Conservation (phyloP, 2,888 invertebrate genomes). For the Nephrotoma appendiculata region DNA sequence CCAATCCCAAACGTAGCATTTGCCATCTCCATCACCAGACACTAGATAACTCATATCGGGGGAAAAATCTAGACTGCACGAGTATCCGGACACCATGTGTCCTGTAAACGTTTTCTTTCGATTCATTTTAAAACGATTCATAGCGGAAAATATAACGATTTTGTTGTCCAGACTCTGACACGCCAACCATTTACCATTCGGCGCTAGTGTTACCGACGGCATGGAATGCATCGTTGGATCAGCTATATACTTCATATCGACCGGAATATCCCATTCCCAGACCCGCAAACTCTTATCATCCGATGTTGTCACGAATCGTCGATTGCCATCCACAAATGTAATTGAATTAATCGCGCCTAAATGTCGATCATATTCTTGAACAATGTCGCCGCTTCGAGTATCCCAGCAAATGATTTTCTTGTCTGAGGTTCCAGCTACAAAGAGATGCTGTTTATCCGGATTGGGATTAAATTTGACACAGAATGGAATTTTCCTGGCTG, state of each 20-base stretch:
- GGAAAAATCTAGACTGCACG: conserved; percentile 91
- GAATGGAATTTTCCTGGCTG: conserved; percentile 93
- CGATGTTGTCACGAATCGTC: conserved; percentile 95
- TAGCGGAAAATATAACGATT: conserved; percentile 91
- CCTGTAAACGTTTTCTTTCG: conserved; percentile 95
- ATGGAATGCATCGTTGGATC: conserved; percentile 99
- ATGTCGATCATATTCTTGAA: conserved; percentile 97
- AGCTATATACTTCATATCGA: conserved; percentile 99
- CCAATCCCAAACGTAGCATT: conserved; percentile 99
- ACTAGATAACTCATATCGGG: conserved; percentile 98
- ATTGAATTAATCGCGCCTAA: conserved; percentile 97
- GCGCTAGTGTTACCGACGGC: conserved; percentile 88
- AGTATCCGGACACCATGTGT: conserved; percentile 99
- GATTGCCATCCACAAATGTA: conserved; percentile 97
- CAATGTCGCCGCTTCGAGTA: conserved; percentile 82
- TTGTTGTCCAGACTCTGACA: conserved; percentile 99
- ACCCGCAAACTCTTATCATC: conserved; percentile 98
- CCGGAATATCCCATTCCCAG: conserved; percentile 99
- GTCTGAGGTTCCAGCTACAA: conserved; percentile 96
- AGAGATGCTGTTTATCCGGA: conserved; percentile 89
- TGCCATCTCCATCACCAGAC: conserved; percentile 98
- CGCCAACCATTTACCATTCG: conserved; percentile 97
- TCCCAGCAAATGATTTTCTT: conserved; percentile 99
- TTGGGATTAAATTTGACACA: conserved; percentile 98
- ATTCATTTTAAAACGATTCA: conserved; percentile 96